These are phyloP conservation scores for Leptinotarsa lineolata DNA, from an alignment of 1,140 invertebrate genomes.

Conservation along the genomic window DNA sequence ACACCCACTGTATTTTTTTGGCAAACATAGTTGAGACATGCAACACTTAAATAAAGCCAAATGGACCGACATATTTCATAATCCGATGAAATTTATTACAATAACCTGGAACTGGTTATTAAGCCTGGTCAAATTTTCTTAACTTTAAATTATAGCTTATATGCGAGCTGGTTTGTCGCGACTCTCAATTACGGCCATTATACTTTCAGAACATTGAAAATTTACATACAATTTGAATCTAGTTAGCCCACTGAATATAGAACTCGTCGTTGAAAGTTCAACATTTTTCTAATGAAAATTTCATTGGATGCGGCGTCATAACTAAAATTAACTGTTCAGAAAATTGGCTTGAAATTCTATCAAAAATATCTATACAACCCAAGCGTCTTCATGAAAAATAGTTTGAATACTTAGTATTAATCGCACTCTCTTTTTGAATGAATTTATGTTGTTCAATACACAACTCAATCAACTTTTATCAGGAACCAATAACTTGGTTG, in stretches of 20 bases:
- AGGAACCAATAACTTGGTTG: too few relatives aligned
- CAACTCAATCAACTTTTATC: too few relatives aligned
- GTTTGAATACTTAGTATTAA: too few relatives aligned
- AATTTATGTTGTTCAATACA: too few relatives aligned
- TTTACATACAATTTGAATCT: conserved; percentile 10
- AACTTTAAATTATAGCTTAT: conserved; percentile 33
- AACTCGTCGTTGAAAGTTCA: too few relatives aligned
- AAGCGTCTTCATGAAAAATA: too few relatives aligned
- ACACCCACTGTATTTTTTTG: conserved; percentile 22
- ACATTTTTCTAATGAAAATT: too few relatives aligned
- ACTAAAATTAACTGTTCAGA: too few relatives aligned
- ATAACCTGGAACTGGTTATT: conserved; percentile 45
- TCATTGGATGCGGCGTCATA: too few relatives aligned
- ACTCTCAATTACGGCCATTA: conserved; percentile 14
- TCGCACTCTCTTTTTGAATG: too few relatives aligned
- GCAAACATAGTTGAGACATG: conserved; percentile 22
- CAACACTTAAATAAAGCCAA: conserved; percentile 25
- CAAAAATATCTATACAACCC: too few relatives aligned
- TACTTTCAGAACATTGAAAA: conserved; percentile 9
- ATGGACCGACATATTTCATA: conserved; percentile 40
- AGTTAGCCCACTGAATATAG: background rate
- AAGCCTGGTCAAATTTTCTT: conserved; percentile 39
- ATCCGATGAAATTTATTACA: conserved; percentile 45
- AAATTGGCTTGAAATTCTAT: too few relatives aligned
- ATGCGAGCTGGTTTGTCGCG: conserved; percentile 6